Evolutionary conservation across 2,113 vertebrate genomes (phyloP).

Genomic region (Arothron firmamentum): DNA sequence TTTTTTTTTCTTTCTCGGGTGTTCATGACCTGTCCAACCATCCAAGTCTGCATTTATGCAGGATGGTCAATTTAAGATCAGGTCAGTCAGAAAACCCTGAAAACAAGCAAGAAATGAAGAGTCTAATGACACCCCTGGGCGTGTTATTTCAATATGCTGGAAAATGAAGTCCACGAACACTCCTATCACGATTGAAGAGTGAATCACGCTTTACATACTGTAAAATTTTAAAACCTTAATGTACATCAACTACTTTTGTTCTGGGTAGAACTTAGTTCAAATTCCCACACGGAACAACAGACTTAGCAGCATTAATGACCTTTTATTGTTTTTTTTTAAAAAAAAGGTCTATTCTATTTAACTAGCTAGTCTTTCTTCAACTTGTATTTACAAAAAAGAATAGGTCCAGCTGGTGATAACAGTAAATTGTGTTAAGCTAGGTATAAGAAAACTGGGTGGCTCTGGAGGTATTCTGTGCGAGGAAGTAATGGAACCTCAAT

Average conservation of each 20-base stretch:
- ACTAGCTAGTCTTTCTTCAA: constrained; percentile 22
- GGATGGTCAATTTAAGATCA: not conserved
- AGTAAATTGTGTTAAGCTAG: constrained; percentile 4
- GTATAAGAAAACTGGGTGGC: constrained; percentile 38
- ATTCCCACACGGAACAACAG: constrained; percentile 21
- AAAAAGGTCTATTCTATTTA: constrained; percentile 26
- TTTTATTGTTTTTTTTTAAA: constrained; percentile 13
- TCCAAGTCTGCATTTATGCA: not conserved
- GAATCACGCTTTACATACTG: constrained; percentile 5
- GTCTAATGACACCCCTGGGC: not conserved
- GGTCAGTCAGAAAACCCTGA: not conserved
- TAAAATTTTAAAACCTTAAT: constrained; percentile 10
- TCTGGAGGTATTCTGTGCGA: constrained; percentile 45
- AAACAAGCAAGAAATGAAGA: constrained; percentile 1
- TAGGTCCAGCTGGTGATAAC: constrained; percentile 25
- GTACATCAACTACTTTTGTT: constrained; percentile 22
- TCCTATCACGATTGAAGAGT: constrained; percentile 21
- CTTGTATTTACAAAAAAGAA: constrained; percentile 30
- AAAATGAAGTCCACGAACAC: constrained; percentile 7
- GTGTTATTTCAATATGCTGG: constrained; percentile 8
- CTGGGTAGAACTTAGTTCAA: constrained; percentile 7
- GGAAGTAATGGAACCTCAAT: constrained; percentile 10
- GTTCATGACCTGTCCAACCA: not conserved
- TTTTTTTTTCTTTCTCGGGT: too few relatives aligned
- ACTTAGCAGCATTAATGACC: constrained; percentile 57